Conservation (phyloP, 2,797 vertebrate species). For the Carcharodon carcharias region DNA sequence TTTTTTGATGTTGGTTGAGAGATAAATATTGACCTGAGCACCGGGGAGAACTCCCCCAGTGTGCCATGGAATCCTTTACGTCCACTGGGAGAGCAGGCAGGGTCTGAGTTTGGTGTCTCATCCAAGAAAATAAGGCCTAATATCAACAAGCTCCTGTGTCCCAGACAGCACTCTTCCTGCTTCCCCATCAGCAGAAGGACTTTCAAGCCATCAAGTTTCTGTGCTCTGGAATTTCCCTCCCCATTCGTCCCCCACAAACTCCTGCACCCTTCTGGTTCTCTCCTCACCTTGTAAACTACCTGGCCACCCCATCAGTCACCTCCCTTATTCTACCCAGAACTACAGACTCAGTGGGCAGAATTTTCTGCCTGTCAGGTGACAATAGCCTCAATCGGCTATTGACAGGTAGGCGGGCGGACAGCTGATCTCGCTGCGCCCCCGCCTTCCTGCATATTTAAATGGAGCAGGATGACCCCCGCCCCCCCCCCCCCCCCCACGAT, state of each 20-base stretch:
- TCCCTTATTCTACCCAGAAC: neutral
- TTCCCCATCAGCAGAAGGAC: neutral
- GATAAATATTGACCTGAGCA: neutral
- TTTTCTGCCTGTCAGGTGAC: no score
- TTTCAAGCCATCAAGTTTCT: neutral
- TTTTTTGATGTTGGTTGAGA: neutral
- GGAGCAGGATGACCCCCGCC: no score
- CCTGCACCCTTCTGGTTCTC: neutral
- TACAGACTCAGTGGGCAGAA: neutral
- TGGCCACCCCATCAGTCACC: no score
- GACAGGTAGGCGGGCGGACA: no score
- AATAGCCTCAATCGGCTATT: no score
- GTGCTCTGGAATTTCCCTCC: neutral
- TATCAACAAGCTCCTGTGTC: neutral
- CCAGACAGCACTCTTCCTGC: neutral
- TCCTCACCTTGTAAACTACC: neutral
- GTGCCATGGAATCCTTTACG: neutral
- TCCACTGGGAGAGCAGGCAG: neutral
- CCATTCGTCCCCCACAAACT: neutral
- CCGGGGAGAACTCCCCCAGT: neutral
- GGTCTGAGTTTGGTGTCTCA: no score
- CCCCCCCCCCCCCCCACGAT: no score
- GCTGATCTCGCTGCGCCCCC: no score
- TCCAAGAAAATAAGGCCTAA: neutral
- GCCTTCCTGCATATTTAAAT: no score